These are phyloP conservation scores for Variabilichromis moorii DNA, from an alignment of 2,113 vertebrate genomes.

Conservation along the genomic window DNA sequence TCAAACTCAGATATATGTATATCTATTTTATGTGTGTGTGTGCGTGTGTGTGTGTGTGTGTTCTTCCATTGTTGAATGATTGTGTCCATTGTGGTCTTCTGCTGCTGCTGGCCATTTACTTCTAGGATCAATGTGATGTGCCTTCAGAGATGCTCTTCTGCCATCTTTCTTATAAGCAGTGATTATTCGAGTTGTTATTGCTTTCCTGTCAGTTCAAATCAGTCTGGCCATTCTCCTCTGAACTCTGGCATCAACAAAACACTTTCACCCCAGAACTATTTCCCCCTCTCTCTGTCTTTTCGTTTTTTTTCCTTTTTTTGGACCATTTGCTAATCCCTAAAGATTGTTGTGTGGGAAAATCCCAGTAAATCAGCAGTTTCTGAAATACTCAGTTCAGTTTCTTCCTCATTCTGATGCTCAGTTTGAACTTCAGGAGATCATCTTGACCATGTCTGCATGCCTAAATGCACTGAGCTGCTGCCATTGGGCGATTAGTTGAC, in stretches of 20 bases:
- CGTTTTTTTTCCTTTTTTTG: neutral
- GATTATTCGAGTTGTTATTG: neutral
- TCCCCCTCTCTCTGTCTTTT: fast-evolving
- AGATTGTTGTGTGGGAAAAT: neutral
- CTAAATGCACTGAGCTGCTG: neutral
- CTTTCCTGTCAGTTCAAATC: neutral
- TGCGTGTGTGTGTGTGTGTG: fast-evolving
- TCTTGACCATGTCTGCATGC: neutral
- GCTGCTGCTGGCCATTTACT: neutral
- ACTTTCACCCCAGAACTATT: neutral
- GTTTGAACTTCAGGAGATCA: neutral
- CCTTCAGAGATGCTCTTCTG: neutral
- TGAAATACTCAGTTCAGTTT: neutral
- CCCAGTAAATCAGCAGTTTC: neutral
- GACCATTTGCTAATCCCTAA: neutral
- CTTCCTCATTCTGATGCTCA: neutral
- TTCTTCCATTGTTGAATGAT: neutral
- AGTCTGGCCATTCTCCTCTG: neutral
- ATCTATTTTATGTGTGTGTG: neutral
- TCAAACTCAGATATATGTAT: neutral
- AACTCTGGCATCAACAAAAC: neutral
- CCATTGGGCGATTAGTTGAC: neutral
- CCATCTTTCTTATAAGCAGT: neutral
- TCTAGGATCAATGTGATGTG: neutral
- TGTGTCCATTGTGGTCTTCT: neutral